A percentile compares a stretch with the other conserved stretches of the same genome.
Conservation (phyloP, 2,113 vertebrate species). For the Aptenodytes forsteri region DNA sequence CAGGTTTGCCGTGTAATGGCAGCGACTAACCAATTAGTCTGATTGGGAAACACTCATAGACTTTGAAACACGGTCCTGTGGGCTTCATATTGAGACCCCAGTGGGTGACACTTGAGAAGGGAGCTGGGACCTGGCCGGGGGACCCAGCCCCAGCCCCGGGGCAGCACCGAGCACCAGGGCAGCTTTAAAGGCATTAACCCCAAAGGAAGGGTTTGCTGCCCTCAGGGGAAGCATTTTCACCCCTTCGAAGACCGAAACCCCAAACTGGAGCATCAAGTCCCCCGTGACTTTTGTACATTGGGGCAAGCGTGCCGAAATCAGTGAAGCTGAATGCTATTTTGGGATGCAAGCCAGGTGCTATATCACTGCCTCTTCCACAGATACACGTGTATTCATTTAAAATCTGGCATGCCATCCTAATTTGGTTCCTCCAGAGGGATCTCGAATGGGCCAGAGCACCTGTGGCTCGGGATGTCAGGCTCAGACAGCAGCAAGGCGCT, state of each 20-base stretch:
- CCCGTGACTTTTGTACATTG: rapidly evolving
- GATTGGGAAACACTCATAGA: background rate
- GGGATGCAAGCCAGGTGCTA: background rate
- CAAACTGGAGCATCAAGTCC: rapidly evolving
- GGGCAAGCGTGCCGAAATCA: background rate
- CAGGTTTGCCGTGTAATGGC: background rate
- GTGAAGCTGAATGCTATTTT: background rate
- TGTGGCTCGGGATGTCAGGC: rapidly evolving
- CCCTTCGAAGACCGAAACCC: background rate
- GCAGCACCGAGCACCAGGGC: background rate
- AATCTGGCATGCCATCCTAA: background rate
- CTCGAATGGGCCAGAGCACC: background rate
- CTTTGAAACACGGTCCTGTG: background rate
- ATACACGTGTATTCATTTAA: background rate
- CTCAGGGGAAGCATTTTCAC: background rate
- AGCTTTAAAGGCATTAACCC: background rate
- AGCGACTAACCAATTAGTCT: background rate
- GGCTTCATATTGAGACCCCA: background rate
- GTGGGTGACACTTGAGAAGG: background rate
- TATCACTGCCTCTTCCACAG: background rate
- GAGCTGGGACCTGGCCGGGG: background rate
- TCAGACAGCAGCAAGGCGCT: background rate
- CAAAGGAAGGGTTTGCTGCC: background rate
- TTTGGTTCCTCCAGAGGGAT: background rate
- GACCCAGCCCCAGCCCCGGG: background rate